Base-by-base conservation (phyloP, 2,113 vertebrate genomes). In the Bubalus kerabau region DNA sequence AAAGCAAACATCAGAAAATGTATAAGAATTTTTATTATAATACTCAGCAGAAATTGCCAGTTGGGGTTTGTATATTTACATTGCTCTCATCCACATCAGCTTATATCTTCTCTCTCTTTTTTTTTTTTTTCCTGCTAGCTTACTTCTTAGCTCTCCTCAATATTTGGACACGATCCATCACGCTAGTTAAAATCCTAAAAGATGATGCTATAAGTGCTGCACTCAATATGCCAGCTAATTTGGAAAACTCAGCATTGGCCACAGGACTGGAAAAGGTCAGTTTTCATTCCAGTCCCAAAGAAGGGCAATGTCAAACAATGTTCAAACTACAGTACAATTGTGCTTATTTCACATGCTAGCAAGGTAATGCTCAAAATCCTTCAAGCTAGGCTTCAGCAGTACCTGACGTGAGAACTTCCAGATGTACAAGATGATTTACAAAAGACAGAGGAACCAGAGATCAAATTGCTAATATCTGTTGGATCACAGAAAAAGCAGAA, bases 51-150 rank as follows among this genome's bases (percentile, higher is more conserved):
- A 54, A 62, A 78, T 10, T 40, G 40, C 10, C 67, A 52, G 13
- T 2, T 48, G n/a, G 7, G 2, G 2, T 32, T 23, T 52, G 28
- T 2, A 5, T 8, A 56, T 56, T 52, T 12, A 3, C 4, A 10
- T 78, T 43, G 12, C 26, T 93, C 12, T 32, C 4, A 7, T 48
- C 28, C 40, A n/a, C 0, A 1, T 48, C 24, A 23, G 26, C 11
- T 57, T 83, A 23, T 71, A 40, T 12, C 67, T 40, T 40, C 67
- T 71, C 17, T 32, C 32, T 67, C 62, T 71, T 32, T 67, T 7
- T 21, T 2, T n/a, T 36, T 36, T 36, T 76, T 46, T 78, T 1
- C 4, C 26, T 0, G 0, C 40, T 19, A 26, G 24, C 10, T 56
- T 76, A 52, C 6, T 50, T 50, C 50, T 32, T 19, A 59, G 19